phyloP scores from a whole-genome alignment of 2,113 vertebrate species.

The Craseonycteris thonglongyai region DNA sequence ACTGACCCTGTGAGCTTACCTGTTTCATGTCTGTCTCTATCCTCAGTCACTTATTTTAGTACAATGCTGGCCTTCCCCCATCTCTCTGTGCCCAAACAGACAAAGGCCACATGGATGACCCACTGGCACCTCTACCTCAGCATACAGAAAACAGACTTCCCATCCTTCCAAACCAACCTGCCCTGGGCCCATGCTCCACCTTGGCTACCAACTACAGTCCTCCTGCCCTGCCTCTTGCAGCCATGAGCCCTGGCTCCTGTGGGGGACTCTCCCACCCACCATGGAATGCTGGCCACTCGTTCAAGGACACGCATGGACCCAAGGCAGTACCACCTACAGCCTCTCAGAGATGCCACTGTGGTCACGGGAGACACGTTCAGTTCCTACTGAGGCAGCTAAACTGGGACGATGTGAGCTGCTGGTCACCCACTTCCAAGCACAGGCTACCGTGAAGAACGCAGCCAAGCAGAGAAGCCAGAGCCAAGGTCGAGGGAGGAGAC shows the following conservation, averaged over 20 bases:
- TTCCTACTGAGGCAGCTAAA: not conserved
- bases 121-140: not conserved
- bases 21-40: not conserved
- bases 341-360: not conserved
- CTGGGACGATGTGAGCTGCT: not conserved
- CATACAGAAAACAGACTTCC: not conserved
- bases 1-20: not conserved
- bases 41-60: not conserved
- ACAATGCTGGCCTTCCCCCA: not conserved
- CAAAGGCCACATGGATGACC: not conserved
- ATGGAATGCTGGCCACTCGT: not conserved
- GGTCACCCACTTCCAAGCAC: not conserved
- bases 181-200: accelerated
- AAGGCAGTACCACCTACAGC: not conserved
- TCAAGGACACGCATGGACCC: not conserved
- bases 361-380: not conserved
- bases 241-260: accelerated
- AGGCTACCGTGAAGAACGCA: no score
- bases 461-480: not conserved
- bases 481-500: not conserved
- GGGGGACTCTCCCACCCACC: not conserved
- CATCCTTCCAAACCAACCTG: not conserved
- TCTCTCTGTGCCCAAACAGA: not conserved
- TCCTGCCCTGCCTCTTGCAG: not conserved
- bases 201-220: accelerated